Conservation (phyloP, 2,797 vertebrate species). For the Phoebastria nigripes region DNA sequence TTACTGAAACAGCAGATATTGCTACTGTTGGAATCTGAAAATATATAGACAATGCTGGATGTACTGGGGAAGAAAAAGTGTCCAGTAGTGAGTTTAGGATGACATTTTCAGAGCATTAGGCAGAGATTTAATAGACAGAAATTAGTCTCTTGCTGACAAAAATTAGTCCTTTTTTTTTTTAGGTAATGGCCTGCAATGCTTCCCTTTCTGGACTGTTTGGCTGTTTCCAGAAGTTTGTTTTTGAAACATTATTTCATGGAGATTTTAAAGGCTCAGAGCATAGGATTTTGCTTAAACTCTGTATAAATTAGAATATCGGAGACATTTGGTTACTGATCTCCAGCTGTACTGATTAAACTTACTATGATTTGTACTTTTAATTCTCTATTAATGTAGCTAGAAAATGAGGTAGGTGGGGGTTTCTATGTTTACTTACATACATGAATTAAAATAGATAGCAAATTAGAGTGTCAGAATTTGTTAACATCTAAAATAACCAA, state of each 20-base stretch:
- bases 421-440: background rate
- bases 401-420: background rate
- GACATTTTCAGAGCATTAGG: background rate
- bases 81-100: background rate
- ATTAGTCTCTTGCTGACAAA: background rate
- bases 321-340: background rate
- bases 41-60: background rate
- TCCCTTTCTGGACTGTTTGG: background rate
- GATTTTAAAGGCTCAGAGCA: background rate
- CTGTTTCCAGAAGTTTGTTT: background rate
- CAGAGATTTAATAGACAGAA: background rate
- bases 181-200: background rate
- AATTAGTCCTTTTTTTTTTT: background rate
- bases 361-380: background rate
- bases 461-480: background rate
- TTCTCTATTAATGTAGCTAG: background rate
- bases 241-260: background rate
- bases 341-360: background rate
- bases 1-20: background rate
- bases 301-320: background rate
- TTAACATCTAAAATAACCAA: background rate
- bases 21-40: background rate
- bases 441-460: background rate
- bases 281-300: background rate
- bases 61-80: background rate